Evolutionary conservation across 2,888 invertebrate species (phyloP).

Genomic region (Margaritifera margaritifera): DNA sequence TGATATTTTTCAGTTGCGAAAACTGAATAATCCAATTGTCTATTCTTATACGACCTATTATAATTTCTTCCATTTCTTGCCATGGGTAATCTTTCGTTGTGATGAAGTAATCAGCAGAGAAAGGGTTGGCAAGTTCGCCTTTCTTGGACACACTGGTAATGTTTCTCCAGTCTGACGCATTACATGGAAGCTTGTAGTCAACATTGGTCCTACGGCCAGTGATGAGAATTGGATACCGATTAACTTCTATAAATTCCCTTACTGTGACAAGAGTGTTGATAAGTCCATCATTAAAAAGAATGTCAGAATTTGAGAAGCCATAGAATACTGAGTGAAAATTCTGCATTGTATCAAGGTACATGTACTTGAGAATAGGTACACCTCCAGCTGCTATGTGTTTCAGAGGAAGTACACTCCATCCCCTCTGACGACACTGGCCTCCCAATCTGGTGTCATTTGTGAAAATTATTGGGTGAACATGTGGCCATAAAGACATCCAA

Average conservation of each 20-base stretch:
- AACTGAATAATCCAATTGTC: conserved; percentile 14
- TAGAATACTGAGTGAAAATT: too few species aligned
- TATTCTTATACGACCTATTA: conserved; percentile 6
- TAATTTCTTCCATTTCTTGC: conserved; percentile 8
- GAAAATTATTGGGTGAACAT: conserved; percentile 9
- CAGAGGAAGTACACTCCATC: too few species aligned
- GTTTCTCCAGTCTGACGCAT: too few species aligned
- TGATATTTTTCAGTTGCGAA: conserved; percentile 1
- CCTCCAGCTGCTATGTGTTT: too few species aligned
- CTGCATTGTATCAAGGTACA: too few species aligned
- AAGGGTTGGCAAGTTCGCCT: conserved; percentile 9
- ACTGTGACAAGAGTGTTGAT: too few species aligned
- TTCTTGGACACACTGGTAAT: conserved; percentile 1
- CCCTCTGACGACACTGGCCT: too few species aligned
- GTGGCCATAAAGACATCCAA: neutral
- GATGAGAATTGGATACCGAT: neutral
- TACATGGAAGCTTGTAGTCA: too few species aligned
- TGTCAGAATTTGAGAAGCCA: too few species aligned
- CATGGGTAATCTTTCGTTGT: conserved; percentile 9
- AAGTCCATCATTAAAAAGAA: too few species aligned
- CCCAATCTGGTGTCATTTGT: neutral
- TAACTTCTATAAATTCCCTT: too few species aligned
- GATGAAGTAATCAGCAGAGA: conserved; percentile 18
- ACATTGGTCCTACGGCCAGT: conserved; percentile 11
- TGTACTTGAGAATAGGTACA: too few species aligned